A percentile compares a stretch with the other conserved stretches of the same genome.
These are phyloP conservation scores for Hemithea aestivaria DNA, from an alignment of 2,888 invertebrate genomes.

Conservation along the genomic window DNA sequence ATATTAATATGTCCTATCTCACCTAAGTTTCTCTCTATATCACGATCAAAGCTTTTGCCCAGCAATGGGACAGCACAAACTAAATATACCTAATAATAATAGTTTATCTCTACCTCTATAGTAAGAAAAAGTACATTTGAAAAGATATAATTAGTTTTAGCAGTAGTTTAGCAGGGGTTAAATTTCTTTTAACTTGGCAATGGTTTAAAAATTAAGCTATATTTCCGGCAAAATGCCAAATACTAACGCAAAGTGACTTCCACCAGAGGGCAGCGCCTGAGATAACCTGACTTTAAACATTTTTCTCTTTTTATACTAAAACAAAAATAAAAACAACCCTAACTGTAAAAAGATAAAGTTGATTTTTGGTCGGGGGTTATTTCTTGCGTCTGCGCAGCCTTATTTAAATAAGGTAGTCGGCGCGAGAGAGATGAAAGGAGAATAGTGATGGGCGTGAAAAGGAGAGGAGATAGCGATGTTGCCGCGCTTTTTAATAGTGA, in stretches of 20 bases:
- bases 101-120: too few species aligned
- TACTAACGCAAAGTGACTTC: constrained; percentile 59
- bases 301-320: constrained; percentile 51
- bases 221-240: constrained; percentile 56
- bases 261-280: constrained; percentile 48
- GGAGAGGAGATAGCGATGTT: constrained; percentile 57
- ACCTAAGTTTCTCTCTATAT: too few species aligned
- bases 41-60: too few species aligned
- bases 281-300: constrained; percentile 59
- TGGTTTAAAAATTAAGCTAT: constrained; percentile 51
- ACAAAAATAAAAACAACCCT: constrained; percentile 35
- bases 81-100: too few species aligned
- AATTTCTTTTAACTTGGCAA: constrained; percentile 21
- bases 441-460: constrained; percentile 52
- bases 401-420: constrained; percentile 77
- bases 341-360: constrained; percentile 35
- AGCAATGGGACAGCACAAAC: too few species aligned
- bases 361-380: constrained; percentile 34
- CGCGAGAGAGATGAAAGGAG: constrained; percentile 52
- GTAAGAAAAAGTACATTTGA: too few species aligned
- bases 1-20: too few species aligned
- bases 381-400: constrained; percentile 57
- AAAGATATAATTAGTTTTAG: too few species aligned
- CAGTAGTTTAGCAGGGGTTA: too few species aligned
- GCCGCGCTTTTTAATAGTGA: constrained; percentile 62